Percentiles rank a stretch among this genome's conserved stretches.
Conservation (phyloP, 1,140 invertebrate species). For the Atta cephalotes region DNA sequence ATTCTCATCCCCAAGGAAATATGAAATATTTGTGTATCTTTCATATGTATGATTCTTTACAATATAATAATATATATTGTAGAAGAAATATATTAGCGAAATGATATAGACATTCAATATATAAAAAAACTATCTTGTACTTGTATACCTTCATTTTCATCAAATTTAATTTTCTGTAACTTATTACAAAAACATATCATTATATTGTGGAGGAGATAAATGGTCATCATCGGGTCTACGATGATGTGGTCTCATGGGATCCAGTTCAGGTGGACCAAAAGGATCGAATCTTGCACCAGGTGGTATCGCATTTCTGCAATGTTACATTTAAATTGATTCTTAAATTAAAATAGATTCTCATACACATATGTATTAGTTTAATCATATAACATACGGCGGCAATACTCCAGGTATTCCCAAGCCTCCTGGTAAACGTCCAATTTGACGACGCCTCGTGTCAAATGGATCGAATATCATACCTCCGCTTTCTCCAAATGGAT, state of each 20-base stretch:
- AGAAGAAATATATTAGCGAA: background rate
- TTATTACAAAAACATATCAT: conserved; percentile 91
- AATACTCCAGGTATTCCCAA: conserved; percentile 87
- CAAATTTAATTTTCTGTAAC: conserved; percentile 43
- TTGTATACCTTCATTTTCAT: background rate
- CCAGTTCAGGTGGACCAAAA: conserved; percentile 89
- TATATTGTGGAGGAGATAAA: conserved; percentile 90
- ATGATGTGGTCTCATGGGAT: conserved; percentile 77
- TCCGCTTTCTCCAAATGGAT: conserved; percentile 89
- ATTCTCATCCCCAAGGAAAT: background rate
- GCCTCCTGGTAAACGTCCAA: conserved; percentile 82
- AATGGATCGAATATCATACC: conserved; percentile 93
- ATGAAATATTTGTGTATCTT: background rate
- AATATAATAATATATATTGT: conserved; percentile 1
- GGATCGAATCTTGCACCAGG: conserved; percentile 94
- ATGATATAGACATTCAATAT: background rate
- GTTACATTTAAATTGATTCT: conserved; percentile 34
- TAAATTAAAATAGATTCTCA: background rate
- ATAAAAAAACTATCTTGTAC: background rate
- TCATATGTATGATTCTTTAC: background rate
- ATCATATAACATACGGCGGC: conserved; percentile 85
- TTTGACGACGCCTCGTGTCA: conserved; percentile 7
- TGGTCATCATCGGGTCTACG: conserved; percentile 90
- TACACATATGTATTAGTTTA: background rate
- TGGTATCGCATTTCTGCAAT: conserved; percentile 89